Percentiles rank a stretch among this genome's conserved stretches.
phyloP scores from a whole-genome alignment of 2,888 invertebrate genomes.

The Nymphalis polychloros region DNA sequence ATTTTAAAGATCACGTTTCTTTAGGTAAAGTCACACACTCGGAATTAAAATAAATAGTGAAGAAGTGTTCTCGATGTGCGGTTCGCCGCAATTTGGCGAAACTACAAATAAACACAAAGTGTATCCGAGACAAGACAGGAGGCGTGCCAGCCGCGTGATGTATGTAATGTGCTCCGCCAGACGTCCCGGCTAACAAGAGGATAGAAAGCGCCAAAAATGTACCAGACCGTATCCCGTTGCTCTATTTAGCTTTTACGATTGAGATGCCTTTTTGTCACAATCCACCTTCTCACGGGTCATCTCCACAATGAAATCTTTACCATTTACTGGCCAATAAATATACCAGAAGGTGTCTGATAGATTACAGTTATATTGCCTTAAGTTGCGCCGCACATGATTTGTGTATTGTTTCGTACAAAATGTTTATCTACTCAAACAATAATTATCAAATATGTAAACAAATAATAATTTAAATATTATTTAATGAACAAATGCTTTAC shows the following conservation, averaged over 20 bases:
- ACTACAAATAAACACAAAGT: constrained; percentile 26
- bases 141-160: constrained; percentile 25
- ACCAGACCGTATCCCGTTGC: constrained; percentile 19
- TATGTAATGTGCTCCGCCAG: constrained; percentile 23
- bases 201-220: constrained; percentile 22
- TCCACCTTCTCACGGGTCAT: neutral
- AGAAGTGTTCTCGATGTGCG: constrained; percentile 10
- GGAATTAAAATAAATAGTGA: constrained; percentile 8
- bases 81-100: constrained; percentile 21
- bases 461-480: no score
- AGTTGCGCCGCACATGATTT: no score
- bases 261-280: neutral
- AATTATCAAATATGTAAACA: no score
- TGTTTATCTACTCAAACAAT: no score
- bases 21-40: neutral
- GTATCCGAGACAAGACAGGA: constrained; percentile 26
- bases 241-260: constrained; percentile 10
- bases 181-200: constrained; percentile 21
- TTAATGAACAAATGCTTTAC: no score
- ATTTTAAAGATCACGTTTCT: neutral
- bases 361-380: no score
- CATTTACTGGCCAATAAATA: neutral
- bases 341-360: no score
- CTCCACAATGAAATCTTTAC: neutral
- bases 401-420: no score